A percentile compares a stretch with the other conserved stretches of the same genome.
Evolutionary conservation across 1,140 invertebrate species (phyloP).

Genomic region (Drosophila gunungcola): DNA sequence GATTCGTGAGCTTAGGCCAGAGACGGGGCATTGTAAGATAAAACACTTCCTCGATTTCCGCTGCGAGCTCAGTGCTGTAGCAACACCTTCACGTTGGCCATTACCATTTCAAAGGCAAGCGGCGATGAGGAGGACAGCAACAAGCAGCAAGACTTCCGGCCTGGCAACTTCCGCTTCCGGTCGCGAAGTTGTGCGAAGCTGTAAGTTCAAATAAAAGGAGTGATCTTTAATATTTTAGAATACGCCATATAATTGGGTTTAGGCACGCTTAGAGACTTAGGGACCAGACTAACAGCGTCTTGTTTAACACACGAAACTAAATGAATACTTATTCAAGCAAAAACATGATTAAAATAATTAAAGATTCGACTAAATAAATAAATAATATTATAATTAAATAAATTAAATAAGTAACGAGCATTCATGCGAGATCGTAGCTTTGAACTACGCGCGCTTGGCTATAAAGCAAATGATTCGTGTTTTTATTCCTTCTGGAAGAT

Average conservation of each 20-base stretch:
- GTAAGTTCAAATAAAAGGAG: constrained; percentile 35
- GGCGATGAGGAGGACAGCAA: constrained; percentile 10
- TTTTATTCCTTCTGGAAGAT: too few species aligned
- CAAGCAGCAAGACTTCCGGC: constrained; percentile 52
- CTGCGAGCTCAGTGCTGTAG: constrained; percentile 27
- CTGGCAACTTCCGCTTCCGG: constrained; percentile 60
- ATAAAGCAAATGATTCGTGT: too few species aligned
- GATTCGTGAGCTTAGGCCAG: constrained; percentile 48
- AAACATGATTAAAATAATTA: too few species aligned
- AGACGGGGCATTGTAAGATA: constrained; percentile 46
- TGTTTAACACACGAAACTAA: too few species aligned
- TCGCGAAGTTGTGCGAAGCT: constrained; percentile 18
- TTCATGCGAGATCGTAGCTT: too few species aligned
- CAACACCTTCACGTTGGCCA: constrained; percentile 33
- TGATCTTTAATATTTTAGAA: constrained; percentile 18
- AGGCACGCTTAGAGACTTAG: too few species aligned
- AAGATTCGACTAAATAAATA: too few species aligned
- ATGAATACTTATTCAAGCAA: too few species aligned
- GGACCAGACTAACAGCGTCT: too few species aligned
- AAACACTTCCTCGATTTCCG: constrained; percentile 45
- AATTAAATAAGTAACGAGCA: too few species aligned
- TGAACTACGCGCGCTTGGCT: too few species aligned
- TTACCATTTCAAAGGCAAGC: not conserved
- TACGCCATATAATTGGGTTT: not conserved
- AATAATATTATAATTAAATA: too few species aligned